Evolutionary conservation across 2,797 vertebrate species (phyloP), one percentile per base, ranked within the genome.

Genomic region (Ciconia nigra): DNA sequence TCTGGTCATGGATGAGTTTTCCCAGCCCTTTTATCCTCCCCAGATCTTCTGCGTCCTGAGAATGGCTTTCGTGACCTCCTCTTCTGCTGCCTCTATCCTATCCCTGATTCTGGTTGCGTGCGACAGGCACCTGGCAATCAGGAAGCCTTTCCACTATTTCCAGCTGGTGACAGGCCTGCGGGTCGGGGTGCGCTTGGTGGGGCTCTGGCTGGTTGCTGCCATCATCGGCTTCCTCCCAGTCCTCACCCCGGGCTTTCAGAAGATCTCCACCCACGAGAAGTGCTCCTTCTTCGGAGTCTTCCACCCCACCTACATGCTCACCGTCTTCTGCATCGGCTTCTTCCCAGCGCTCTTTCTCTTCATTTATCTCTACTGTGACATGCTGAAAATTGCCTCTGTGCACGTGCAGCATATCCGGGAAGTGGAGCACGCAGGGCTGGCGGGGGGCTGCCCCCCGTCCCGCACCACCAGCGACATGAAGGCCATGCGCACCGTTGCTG

Each of bases 281-380:
- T 99, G 99, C 58, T 98, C 98, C 61, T 99, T 99, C 97, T 99
- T 99, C 57, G 96, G 98, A 0, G 97, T 99, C 76, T 98, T 99
- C 65, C 96, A 98, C 9, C 98, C 98, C 1, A 91, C 91, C 54
- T 98, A 98, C 93, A 97, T 99, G 91, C 97, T 99, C 80, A 89
- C 98, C 4, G 29, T 99, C 55, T 98, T 99, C 98, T 98, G 98
- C 8, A 5, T 87, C 1, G 98, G 98, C 92, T 99, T 99, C 98
- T 99, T 99, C 98, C 99, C 99, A 0, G 90, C 98, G 3, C 97
- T 99, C 57, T 97, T 97, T 4, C 85, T 98, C 61, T 99, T 99
- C 71, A 66, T 99, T 87, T 99, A 98, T 96, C 99, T 99, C 96
- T 99, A 99, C 98, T 98, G 99, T 10, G 98, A 99, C 98, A 99